Percentiles rank a stretch among this genome's conserved stretches.
phyloP scores from a whole-genome alignment of 2,888 invertebrate species.

The Masnerella sp. region DNA sequence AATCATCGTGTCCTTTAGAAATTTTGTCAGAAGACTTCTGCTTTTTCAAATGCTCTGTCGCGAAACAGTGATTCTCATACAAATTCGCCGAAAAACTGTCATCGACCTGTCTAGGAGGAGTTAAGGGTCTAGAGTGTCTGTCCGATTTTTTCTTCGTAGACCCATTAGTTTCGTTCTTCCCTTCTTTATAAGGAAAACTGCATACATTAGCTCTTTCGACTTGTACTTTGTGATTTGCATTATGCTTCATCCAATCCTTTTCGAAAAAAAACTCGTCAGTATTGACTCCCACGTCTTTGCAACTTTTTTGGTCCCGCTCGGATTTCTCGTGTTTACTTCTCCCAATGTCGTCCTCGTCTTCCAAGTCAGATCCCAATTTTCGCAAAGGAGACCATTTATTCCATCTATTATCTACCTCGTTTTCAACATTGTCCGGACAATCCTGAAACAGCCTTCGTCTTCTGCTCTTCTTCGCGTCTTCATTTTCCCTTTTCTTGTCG shows the following conservation, averaged over 20 bases:
- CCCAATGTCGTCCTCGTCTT: slow-evolving; percentile 58
- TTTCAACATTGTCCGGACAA: slow-evolving; percentile 24
- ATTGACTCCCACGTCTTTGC: slow-evolving; percentile 44
- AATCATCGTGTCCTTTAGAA: slow-evolving; percentile 19
- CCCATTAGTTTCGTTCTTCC: slow-evolving; percentile 13
- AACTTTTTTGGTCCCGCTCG: slow-evolving; percentile 62
- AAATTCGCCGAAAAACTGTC: slow-evolving; percentile 63
- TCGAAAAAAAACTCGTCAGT: slow-evolving; percentile 28
- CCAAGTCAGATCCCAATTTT: slow-evolving; percentile 53
- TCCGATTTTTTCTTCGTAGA: slow-evolving; percentile 57
- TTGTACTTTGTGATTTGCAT: not conserved
- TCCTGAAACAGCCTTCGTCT: slow-evolving; percentile 47
- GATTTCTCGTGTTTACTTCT: slow-evolving; percentile 61
- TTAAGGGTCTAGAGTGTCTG: slow-evolving; percentile 71
- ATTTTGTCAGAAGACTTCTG: too few relatives aligned
- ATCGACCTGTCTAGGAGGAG: slow-evolving; percentile 64
- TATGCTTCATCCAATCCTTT: not conserved
- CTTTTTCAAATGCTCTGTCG: slow-evolving; percentile 66
- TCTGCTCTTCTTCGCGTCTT: slow-evolving; percentile 31
- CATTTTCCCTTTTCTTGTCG: slow-evolving; percentile 61
- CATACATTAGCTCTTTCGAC: not conserved
- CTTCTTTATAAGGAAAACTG: not conserved
- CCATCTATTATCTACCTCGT: slow-evolving; percentile 32
- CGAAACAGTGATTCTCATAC: slow-evolving; percentile 69
- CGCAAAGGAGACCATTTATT: slow-evolving; percentile 5